Base-by-base conservation (phyloP, 1,140 invertebrate species). In the Coenobita brevimanus region DNA sequence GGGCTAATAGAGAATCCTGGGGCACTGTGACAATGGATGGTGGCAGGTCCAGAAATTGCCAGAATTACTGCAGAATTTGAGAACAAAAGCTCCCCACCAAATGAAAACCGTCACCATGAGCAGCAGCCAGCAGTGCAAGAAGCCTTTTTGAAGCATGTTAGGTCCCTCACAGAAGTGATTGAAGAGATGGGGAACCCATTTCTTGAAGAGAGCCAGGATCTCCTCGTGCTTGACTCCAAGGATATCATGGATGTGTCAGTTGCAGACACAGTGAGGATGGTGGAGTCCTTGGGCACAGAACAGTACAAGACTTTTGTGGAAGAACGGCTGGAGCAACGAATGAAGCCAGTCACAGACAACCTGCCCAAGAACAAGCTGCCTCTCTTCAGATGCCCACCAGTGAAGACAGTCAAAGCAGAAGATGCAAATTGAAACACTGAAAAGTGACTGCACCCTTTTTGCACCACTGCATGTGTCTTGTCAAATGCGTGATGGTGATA, bases 401-500 rank as follows among this genome's bases (percentile, higher is more conserved):
- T 82, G 1, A 46, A 30, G 64, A 24, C 67, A 83, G 27, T 83
- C 41, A 71, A 83, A 27, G 43, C 27, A 21, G 4, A 33, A 73
- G 82, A 62, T 71, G 30, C 64, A 82, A 36, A 1, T 67, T 21
- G 2, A n/a, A 21, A 67, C 60, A 33, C 60, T 3, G 24, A 69
- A 67, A 62, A 82, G 69, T 64, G 36, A 82, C 27, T 80, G 78
- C 50, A 30, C 57, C 33, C 50, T 80, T 27, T 82, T 82, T 17
- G 64, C 60, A 57, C 30, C 30, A 41, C 41, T 64, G 54, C 69
- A 2, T 36, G 69, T 82, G 36, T 30, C 57, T 13, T 81, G 21
- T 36, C 80, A 82, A 36, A 82, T 82, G 33, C 62, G 60, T 21
- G 60, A 82, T 83, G 64, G 60, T 46, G 64, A 83, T 71, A 6